Base-by-base conservation (phyloP, 2,113 vertebrate genomes). In the Trinectes maculatus region DNA sequence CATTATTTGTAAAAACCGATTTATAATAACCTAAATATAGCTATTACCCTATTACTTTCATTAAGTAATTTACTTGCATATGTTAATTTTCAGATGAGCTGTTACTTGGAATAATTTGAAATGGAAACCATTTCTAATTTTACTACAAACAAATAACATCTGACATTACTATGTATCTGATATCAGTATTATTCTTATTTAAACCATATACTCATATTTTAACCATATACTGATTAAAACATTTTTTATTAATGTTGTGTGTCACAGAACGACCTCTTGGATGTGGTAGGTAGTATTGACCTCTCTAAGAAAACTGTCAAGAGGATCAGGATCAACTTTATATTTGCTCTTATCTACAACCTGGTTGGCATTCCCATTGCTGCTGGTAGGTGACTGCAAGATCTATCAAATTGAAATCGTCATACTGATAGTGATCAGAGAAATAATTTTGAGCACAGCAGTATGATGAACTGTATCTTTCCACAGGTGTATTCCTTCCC, bases 321-420 rank as follows among this genome's bases (percentile, higher is more conserved):
- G 79, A 95, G 96, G 82, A 98, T 99, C 85, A 91, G 95, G 57
- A 91, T 98, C 79, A 99, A 99, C 84, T 95, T 98, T 73, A 74
- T 97, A 28, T 95, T 99, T 80, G 98, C 98, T 11, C 89, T 98
- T 25, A 94, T 99, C 85, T 99, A 99, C 76, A 99, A 99, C 89
- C 89, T 99, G 65, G 77, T 99, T 24, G 97, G 96, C 64, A 96
- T 99, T 75, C 98, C 98, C 36, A 93, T 98, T 9, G 98, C 98
- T 28, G 97, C 97, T 88, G 98, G 98, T 98, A 81, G 46, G 83
- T 57, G 46, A 2, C 9, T 16, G 5, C 25, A 36, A 19, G n/a
- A 5, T 25, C 16, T 9, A 25, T 51, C 59, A 8, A 2, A 24
- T 15, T 16, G 1, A 34, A 28, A 29, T 49, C 21, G 12, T 34